Base-by-base conservation (phyloP, 2,888 invertebrate species). In the Neria commutata region DNA sequence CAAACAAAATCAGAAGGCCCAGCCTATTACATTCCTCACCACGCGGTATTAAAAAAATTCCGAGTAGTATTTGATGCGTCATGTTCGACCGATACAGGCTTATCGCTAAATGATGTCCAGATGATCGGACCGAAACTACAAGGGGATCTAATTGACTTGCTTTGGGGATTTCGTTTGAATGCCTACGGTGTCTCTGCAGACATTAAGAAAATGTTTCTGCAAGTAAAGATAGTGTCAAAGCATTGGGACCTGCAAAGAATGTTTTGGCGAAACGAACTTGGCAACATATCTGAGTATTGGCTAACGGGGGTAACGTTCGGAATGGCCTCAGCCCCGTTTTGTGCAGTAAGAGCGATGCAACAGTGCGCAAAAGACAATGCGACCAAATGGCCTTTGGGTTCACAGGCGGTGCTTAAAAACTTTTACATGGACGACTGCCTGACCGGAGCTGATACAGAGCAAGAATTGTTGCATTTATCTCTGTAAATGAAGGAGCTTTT, bases 351-450 rank as follows among this genome's bases (percentile, higher is more conserved):
- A 26, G 54, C 54, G 21, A 54, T 54, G 54, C 54, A 54, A 26
- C 54, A 45, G 19, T 54, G 54, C 16, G 46, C 54, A 8, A 45
- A 21, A 11, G 54, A 54, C 19, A 54, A 54, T 14, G 33, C 46
- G 6, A 25, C 33, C 5, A 23, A 11, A 29, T 54, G 54, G 54
- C 54, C 54, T 2, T n/a, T 42, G 10, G 54, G 33, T 14, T 19
- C 46, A 16, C 45, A 23, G 11, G 29, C 46, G 14, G 46, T 54
- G 4, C 3, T 45, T 26, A 54, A 55, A 4, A 48, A 55, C 34
- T 55, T 55, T 34, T 55, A 55, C 17, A 48, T 55, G 55, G 55
- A 55, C 24, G 47, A 55, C 17, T 47, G 55, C 14, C 48, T 55
- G 54, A 33, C 45, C 23, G 54, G 54, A 19, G 46, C 45, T 46